These are phyloP conservation scores for Meloidogyne floridensis DNA, from an alignment of 1,140 invertebrate species.

Conservation along the genomic window DNA sequence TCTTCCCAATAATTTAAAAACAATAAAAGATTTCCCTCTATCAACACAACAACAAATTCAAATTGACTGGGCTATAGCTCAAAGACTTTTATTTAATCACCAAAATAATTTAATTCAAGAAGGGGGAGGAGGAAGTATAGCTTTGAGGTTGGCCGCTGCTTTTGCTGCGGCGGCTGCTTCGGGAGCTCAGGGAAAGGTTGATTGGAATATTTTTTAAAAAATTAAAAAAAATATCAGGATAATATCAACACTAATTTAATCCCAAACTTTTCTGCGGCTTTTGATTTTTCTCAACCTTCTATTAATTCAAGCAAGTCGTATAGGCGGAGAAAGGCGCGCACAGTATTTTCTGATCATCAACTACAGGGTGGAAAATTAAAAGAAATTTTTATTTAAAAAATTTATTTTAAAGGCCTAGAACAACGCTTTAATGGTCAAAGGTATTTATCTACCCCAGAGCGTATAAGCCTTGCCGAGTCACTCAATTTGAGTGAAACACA, in stretches of 20 bases:
- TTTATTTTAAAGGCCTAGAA: conserved; percentile 69
- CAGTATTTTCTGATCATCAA: conserved; percentile 96
- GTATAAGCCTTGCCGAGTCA: conserved; percentile 87
- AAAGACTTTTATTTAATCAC: conserved; percentile 7
- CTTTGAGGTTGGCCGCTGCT: conserved; percentile 23
- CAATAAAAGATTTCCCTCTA: not conserved
- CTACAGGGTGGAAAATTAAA: conserved; percentile 73
- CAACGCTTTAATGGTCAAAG: conserved; percentile 91
- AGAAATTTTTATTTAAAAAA: not conserved
- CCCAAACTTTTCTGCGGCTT: not conserved
- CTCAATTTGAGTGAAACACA: conserved; percentile 94
- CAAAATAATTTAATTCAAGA: conserved; percentile 10
- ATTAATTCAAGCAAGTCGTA: conserved; percentile 53
- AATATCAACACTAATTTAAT: not conserved
- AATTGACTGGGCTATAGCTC: not conserved
- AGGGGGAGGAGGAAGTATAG: not conserved
- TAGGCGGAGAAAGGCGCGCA: conserved; percentile 71
- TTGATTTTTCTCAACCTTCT: not conserved
- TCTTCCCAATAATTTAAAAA: not conserved
- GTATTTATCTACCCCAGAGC: conserved; percentile 92
- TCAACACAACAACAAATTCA: conserved; percentile 6
- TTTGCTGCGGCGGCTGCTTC: conserved; percentile 17
- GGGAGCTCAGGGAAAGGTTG: not conserved
- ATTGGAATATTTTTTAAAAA: not conserved
- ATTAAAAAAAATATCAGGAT: not conserved